A percentile compares a stretch with the other conserved stretches of the same genome.
Conservation (phyloP, 2,113 vertebrate species). For the Nycticebus coucang region DNA sequence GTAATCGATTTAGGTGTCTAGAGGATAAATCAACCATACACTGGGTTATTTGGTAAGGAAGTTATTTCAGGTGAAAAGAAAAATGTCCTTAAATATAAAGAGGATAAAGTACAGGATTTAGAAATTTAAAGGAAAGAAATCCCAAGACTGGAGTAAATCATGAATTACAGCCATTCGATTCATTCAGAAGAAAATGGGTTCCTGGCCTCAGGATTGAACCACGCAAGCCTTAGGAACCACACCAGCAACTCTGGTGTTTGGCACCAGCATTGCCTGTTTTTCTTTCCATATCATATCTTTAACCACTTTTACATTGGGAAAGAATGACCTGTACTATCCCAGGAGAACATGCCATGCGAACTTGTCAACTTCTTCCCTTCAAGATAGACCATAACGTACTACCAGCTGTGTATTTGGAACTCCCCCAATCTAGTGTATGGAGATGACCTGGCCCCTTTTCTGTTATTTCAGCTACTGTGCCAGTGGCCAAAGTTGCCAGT, state of each 20-base stretch:
- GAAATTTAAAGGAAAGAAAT: neutral
- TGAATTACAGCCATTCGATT: neutral
- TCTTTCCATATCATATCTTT: neutral
- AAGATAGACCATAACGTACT: neutral
- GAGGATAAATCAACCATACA: neutral
- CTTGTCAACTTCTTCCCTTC: neutral
- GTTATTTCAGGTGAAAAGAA: conserved; percentile 7
- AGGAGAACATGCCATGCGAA: accelerated
- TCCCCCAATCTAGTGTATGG: accelerated
- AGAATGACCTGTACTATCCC: neutral
- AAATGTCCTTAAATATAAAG: neutral
- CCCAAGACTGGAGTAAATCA: neutral
- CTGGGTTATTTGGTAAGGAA: neutral
- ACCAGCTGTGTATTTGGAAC: accelerated
- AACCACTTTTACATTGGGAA: neutral
- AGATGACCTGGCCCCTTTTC: neutral
- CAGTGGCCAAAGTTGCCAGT: neutral
- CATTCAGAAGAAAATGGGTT: conserved; percentile 49
- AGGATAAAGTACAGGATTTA: neutral
- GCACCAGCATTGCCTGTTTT: neutral
- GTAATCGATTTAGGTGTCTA: neutral
- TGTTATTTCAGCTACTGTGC: neutral
- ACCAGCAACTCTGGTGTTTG: neutral
- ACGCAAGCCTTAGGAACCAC: neutral
- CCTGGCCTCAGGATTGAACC: neutral